Evolutionary conservation across 2,888 invertebrate species (phyloP).

Genomic region (Ophioninae sp.): DNA sequence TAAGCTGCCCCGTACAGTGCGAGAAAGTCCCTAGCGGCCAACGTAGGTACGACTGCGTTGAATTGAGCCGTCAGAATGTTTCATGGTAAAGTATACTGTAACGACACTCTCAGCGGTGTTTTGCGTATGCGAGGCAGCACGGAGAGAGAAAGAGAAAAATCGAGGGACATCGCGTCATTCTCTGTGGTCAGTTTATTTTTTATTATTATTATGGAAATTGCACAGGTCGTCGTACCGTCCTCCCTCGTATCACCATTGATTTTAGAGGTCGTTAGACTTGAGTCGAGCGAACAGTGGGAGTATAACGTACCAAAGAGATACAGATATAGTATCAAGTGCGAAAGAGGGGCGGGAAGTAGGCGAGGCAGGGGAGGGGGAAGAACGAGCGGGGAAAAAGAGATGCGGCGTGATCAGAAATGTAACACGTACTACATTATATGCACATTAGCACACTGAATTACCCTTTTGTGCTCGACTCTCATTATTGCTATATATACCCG

Average conservation of each 20-base stretch:
- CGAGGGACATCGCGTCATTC: neutral
- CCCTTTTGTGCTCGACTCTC: constrained; percentile 52
- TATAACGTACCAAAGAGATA: constrained; percentile 32
- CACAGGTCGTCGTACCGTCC: constrained; percentile 65
- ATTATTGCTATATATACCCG: constrained; percentile 22
- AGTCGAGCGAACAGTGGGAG: constrained; percentile 58
- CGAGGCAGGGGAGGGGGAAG: neutral
- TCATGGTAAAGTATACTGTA: constrained; percentile 1
- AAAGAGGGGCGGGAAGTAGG: neutral
- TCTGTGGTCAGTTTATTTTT: constrained; percentile 29
- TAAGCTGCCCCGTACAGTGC: constrained; percentile 6
- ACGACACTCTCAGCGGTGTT: neutral
- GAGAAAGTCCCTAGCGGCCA: constrained; percentile 24
- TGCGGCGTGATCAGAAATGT: constrained; percentile 24
- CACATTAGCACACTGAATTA: constrained; percentile 49
- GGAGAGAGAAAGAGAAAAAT: neutral
- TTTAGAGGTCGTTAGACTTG: constrained; percentile 69
- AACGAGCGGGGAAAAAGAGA: constrained; percentile 11
- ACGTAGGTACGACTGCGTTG: constrained; percentile 20
- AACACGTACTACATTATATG: constrained; percentile 21
- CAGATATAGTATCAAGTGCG: constrained; percentile 8
- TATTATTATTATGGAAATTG: constrained; percentile 64
- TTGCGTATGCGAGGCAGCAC: constrained; percentile 16
- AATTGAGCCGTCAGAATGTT: constrained; percentile 27
- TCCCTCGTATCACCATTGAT: constrained; percentile 64